Conservation (phyloP, 2,113 vertebrate species). For the Sebastes fasciatus region DNA sequence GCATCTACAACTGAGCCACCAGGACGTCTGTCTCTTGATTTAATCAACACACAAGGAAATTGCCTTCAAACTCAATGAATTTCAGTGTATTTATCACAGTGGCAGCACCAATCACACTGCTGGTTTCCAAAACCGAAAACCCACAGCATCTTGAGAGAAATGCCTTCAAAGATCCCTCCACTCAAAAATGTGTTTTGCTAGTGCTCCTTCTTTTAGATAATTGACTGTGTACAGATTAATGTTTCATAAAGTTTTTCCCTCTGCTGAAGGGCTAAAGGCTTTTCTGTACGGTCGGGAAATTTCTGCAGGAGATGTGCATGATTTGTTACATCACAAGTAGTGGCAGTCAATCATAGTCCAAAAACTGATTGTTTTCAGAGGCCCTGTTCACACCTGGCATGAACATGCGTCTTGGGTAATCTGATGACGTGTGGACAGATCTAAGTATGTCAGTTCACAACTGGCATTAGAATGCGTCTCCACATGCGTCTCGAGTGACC, state of each 20-base stretch:
- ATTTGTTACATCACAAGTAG: constrained; percentile 1
- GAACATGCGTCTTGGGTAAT: not conserved
- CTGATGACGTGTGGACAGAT: not conserved
- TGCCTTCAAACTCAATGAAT: constrained; percentile 54
- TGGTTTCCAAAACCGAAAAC: constrained; percentile 12
- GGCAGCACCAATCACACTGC: constrained; percentile 28
- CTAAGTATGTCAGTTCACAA: not conserved
- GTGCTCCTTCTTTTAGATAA: not conserved
- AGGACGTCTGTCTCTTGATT: constrained; percentile 38
- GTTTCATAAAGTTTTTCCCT: not conserved
- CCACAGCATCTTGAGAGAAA: constrained; percentile 7
- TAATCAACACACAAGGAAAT: constrained; percentile 63
- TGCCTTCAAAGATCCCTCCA: not conserved
- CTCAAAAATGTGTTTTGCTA: not conserved
- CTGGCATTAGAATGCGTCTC: not conserved
- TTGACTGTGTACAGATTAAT: not conserved
- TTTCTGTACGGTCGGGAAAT: not conserved
- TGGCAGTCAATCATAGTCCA: not conserved
- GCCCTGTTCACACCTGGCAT: not conserved
- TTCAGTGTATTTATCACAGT: constrained; percentile 30
- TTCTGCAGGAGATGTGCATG: constrained; percentile 5
- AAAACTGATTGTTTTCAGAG: not conserved
- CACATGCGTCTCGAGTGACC: not conserved
- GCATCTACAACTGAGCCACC: constrained; percentile 17
- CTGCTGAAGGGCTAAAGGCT: not conserved